Conservation (phyloP, 2,797 vertebrate species). For the Glyptemys insculpta region DNA sequence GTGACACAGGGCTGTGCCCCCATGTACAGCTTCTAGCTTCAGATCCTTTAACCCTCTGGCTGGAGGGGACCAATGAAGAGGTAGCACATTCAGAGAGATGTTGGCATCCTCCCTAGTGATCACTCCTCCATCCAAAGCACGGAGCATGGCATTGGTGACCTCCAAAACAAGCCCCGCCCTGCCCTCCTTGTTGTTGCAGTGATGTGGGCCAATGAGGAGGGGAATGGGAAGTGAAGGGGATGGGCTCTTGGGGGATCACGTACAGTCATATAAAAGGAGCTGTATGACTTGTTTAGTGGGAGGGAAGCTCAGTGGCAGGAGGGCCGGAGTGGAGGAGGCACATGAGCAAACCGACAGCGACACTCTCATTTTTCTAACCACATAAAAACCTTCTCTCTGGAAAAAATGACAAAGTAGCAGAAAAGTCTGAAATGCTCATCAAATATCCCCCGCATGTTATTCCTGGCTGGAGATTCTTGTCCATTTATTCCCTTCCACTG, state of each 20-base stretch:
- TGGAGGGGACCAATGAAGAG: neutral
- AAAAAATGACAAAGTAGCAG: neutral
- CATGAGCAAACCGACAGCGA: neutral
- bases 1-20: neutral
- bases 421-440: neutral
- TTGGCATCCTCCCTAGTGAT: neutral
- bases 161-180: neutral
- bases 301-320: fast-evolving
- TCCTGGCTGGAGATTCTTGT: neutral
- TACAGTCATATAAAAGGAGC: neutral
- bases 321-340: neutral
- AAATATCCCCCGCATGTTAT: no score
- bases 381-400: neutral
- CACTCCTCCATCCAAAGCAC: fast-evolving
- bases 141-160: neutral
- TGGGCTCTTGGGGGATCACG: neutral
- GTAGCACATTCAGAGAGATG: neutral
- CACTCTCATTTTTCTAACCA: neutral
- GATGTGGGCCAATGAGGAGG: neutral
- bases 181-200: neutral
- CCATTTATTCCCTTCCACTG: neutral
- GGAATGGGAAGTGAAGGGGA: fast-evolving
- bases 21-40: neutral
- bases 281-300: neutral
- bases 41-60: neutral